These are phyloP conservation scores for Natrix natrix DNA, from an alignment of 2,797 vertebrate species.

Conservation along the genomic window DNA sequence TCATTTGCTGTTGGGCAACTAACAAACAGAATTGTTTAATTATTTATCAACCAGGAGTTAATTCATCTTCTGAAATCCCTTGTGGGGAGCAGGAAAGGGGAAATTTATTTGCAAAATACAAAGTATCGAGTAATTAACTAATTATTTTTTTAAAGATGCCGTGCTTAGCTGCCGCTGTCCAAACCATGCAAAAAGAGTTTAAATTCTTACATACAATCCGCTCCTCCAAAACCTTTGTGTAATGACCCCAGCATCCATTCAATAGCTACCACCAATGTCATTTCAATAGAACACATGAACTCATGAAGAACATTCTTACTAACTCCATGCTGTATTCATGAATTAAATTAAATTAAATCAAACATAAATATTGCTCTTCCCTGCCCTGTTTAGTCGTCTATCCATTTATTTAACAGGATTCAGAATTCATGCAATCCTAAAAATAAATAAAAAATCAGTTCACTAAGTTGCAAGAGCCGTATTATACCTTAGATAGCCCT, in stretches of 20 bases:
- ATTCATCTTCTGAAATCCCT: conserved; percentile 53
- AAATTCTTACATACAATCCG: neutral
- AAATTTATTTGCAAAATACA: conserved; percentile 40
- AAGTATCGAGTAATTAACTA: conserved; percentile 50
- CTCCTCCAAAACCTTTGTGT: neutral
- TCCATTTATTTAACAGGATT: neutral
- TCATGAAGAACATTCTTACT: neutral
- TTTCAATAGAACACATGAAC: neutral
- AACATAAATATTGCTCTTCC: neutral
- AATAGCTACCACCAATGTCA: neutral
- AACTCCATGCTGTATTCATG: neutral
- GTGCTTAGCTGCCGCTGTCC: neutral
- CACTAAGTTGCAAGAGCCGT: neutral
- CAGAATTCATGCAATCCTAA: neutral
- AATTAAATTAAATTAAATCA: neutral
- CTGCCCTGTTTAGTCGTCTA: neutral
- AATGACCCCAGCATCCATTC: neutral
- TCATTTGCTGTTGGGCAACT: conserved; percentile 44
- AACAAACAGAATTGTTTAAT: conserved; percentile 52
- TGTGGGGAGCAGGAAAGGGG: conserved; percentile 33
- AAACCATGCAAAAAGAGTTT: neutral
- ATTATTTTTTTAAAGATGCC: conserved; percentile 15
- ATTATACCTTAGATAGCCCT: neutral
- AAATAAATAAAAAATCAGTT: neutral
- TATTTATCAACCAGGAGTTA: conserved; percentile 56